Conservation (phyloP, 2,797 vertebrate genomes). For the Phrynocephalus forsythii region DNA sequence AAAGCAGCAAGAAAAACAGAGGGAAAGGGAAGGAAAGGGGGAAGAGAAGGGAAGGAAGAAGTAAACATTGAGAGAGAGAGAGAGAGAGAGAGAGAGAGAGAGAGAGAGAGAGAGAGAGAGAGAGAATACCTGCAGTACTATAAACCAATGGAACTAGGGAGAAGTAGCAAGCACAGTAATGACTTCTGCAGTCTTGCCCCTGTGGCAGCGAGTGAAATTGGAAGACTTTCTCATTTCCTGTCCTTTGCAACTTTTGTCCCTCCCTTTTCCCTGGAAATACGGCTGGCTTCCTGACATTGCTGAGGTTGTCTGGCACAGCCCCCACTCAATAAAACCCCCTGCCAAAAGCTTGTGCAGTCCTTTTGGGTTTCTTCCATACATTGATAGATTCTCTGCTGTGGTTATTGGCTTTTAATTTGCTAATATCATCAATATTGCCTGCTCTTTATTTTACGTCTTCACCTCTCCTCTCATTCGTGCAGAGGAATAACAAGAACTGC, state of each 20-base stretch:
- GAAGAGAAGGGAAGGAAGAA: not conserved
- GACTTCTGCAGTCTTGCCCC: not conserved
- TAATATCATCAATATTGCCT: conserved; percentile 31
- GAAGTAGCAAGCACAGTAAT: not conserved
- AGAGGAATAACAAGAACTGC: not conserved
- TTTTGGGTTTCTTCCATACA: not conserved
- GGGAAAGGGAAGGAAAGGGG: not conserved
- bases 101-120: not conserved
- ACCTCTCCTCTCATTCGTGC: not conserved
- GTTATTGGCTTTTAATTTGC: conserved; percentile 30
- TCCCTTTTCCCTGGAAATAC: conserved; percentile 15
- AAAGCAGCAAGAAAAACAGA: not conserved
- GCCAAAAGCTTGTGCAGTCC: conserved; percentile 43
- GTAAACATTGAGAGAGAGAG: not conserved
- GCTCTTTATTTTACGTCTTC: not conserved
- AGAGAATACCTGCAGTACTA: not conserved
- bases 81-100: not conserved
- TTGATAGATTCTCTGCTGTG: not conserved
- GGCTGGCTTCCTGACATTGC: conserved; percentile 14
- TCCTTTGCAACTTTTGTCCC: not conserved
- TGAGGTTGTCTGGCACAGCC: conserved; percentile 20
- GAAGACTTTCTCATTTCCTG: not conserved
- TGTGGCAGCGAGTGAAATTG: not conserved
- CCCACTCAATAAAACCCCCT: conserved; percentile 15
- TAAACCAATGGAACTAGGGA: not conserved